phyloP scores from a whole-genome alignment of 64 coral and sea anemone species.

The Montipora efflorescens region DNA sequence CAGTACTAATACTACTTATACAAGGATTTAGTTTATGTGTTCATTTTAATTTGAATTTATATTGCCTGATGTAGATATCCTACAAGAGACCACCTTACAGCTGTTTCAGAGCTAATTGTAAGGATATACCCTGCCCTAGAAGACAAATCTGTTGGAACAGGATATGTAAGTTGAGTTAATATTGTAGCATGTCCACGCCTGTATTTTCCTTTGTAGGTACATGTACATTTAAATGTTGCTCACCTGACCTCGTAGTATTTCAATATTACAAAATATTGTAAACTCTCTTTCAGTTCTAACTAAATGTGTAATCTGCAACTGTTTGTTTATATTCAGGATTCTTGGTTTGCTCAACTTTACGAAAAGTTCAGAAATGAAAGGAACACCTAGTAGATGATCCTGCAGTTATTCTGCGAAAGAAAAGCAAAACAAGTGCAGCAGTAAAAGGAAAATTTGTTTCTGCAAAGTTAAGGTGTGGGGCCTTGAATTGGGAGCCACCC shows the following conservation, averaged over 20 bases:
- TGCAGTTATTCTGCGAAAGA: too few species aligned
- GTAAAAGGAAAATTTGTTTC: too few species aligned
- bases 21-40: too few species aligned
- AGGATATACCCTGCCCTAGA: constrained; percentile 52
- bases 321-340: neutral
- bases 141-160: constrained; percentile 62
- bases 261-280: neutral
- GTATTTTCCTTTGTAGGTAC: too few species aligned
- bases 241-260: neutral
- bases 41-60: too few species aligned
- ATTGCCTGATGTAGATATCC: neutral
- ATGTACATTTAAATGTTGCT: neutral
- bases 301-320: neutral
- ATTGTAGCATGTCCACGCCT: neutral
- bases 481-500: constrained; percentile 55
- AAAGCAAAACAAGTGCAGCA: too few species aligned
- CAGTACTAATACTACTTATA: too few species aligned
- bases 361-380: constrained; percentile 15
- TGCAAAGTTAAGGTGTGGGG: constrained; percentile 24
- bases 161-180: constrained; percentile 58
- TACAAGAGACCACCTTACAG: constrained; percentile 61
- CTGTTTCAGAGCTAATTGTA: constrained; percentile 45
- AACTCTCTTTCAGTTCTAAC: neutral
- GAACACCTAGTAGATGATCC: neutral
- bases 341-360: constrained; percentile 19